Evolutionary conservation across 2,113 vertebrate genomes (phyloP), one percentile per base, ranked within the genome.

Genomic region (Speoplatyrhinus poulsoni): DNA sequence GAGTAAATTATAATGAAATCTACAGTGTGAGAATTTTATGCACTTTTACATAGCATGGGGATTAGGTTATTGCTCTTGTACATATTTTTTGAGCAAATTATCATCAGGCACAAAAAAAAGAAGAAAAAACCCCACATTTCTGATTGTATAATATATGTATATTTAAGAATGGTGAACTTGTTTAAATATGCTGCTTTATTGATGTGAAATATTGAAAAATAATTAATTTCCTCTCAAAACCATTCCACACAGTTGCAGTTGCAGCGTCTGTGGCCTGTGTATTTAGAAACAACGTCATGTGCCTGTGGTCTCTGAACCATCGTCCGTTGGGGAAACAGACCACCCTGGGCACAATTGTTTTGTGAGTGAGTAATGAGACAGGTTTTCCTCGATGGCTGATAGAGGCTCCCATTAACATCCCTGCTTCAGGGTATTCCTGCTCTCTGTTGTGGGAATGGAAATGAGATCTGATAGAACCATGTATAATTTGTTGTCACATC

Each of bases 401-500:
- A 84, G 85, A 91, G 80, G 75, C 77, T 88, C 84, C 91, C 86
- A 90, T 90, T 90, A 90, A 84, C 87, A 85, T 80, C 75, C 80
- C 72, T 26, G 90, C 91, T 91, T 85, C 87, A 82, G 91, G 91
- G 89, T 86, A 88, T 91, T 82, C 85, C 82, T 79, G 54, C 73
- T 77, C 85, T 83, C 75, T 79, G 83, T 85, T 83, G 80, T 82
- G 82, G 36, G 82, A 77, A 87, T 82, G 86, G 84, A 89, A 88
- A 89, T 90, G 80, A 80, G 85, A 86, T 91, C 87, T 90, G 88
- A 91, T 88, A 86, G 71, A 82, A 55, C 56, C 88, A 75, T 90
- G 90, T 92, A 88, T 85, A 88, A 89, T 88, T 88, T 89, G 88
- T 90, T 90, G 84, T 87, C 81, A 88, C 85, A 91, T 92, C 88